Base-by-base conservation (phyloP, 2,888 invertebrate genomes). In the Caenorhabditis imperialis region DNA sequence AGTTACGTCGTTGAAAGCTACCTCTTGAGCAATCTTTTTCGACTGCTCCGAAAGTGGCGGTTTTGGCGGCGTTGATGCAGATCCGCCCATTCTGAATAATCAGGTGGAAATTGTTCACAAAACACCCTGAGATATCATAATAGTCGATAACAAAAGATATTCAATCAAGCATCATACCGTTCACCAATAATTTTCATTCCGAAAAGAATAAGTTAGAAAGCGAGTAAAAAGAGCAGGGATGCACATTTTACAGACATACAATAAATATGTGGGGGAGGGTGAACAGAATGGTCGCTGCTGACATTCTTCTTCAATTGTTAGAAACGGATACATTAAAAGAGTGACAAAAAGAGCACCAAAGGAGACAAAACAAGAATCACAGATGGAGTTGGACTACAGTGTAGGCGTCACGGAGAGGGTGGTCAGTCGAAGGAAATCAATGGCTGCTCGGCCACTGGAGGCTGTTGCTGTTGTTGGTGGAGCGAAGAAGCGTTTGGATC, bases 361-460 rank as follows among this genome's bases (percentile, higher is more conserved):
- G 10, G 10, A 30, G 10, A 10, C 10, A 7, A 30, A 30, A 30
- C 30, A 30, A 7, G 30, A 30, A 61, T 61, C 61, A 61, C 61
- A 61, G 61, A 40, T 35, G 10, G 37, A 14, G 35, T 35, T 16
- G 38, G 38, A 58, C 47, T 47, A 48, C 37, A n/a, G 38, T 48
- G 44, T 47, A 57, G 30, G 33, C 23, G n/a, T n/a, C n/a, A n/a
- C n/a, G n/a, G 4, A 42, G 27, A 23, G 20, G 37, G 8, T 27
- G 30, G 33, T 57, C 57, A 74, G 50, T 74, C 74, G 51, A 74
- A 74, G 30, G 74, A 74, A 45, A 74, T 74, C 8, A 74, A 65
- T 27, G 74, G 74, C 33, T 74, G 74, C 35, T 74, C 74, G 25
- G 62, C 45, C 40, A 62, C 30, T 27, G 27, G 57, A 12, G 57